Evolutionary conservation across 2,797 vertebrate species (phyloP).

Genomic region (Esox masquinongy): DNA sequence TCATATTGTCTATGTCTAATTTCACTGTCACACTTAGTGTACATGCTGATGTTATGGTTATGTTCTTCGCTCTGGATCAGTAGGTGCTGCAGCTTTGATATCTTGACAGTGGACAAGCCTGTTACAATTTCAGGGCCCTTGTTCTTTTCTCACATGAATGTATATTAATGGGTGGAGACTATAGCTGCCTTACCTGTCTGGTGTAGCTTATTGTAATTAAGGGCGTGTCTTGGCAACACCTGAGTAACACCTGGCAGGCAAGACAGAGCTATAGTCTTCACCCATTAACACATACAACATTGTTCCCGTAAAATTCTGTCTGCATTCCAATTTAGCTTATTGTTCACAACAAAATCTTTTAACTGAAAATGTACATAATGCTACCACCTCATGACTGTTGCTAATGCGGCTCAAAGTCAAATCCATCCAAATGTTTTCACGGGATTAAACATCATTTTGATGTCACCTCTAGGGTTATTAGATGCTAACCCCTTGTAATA

Average conservation of each 20-base stretch:
- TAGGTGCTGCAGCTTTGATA: background rate
- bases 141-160: background rate
- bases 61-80: background rate
- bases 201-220: no score
- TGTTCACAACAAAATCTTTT: background rate
- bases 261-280: no score
- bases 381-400: background rate
- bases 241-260: no score
- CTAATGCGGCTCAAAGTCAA: background rate
- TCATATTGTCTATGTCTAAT: background rate
- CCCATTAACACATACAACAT: no score
- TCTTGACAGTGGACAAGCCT: background rate
- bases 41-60: background rate
- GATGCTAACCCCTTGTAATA: background rate
- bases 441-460: background rate
- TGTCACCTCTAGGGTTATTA: background rate
- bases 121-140: background rate
- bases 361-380: background rate
- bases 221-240: no score
- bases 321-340: background rate
- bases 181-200: no score
- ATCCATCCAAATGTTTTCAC: background rate
- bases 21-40: background rate
- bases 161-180: background rate
- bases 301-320: background rate